phyloP scores from a whole-genome alignment of 2,113 vertebrate species.

The Salminus brasiliensis region DNA sequence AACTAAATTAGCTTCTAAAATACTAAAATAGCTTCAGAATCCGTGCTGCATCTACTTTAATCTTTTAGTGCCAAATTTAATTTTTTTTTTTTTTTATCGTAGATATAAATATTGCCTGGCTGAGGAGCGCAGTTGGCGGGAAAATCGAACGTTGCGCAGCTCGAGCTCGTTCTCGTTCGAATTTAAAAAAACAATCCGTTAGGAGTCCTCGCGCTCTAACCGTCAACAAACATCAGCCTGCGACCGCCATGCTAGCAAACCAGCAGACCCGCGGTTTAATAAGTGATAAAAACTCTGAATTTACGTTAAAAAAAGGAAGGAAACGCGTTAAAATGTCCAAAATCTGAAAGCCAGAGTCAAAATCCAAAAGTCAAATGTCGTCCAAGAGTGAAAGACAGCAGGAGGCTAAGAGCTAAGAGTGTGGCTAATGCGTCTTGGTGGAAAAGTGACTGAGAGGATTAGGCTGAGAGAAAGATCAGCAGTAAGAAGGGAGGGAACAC shows the following conservation, averaged over 20 bases:
- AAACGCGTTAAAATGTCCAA: background rate
- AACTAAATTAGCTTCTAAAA: too few species aligned
- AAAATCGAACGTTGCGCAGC: background rate
- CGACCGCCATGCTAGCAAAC: background rate
- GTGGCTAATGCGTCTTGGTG: background rate
- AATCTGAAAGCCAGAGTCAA: background rate
- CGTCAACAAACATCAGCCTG: background rate
- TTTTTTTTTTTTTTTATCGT: too few species aligned
- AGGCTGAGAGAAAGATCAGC: background rate
- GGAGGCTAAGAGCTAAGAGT: background rate
- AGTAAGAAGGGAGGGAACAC: background rate
- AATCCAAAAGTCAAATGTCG: background rate
- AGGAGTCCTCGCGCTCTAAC: background rate
- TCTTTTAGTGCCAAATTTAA: too few species aligned
- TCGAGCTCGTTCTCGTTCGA: background rate
- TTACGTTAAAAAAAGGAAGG: background rate
- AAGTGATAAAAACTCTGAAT: background rate
- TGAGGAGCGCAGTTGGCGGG: background rate
- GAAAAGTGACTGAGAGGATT: background rate
- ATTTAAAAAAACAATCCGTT: background rate
- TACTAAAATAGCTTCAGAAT: too few species aligned
- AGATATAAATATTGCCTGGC: too few species aligned
- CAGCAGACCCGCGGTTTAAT: background rate
- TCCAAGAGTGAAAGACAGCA: too few species aligned
- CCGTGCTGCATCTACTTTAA: too few species aligned